Conservation (phyloP, 2,888 invertebrate genomes). For the Rhingia campestris region DNA sequence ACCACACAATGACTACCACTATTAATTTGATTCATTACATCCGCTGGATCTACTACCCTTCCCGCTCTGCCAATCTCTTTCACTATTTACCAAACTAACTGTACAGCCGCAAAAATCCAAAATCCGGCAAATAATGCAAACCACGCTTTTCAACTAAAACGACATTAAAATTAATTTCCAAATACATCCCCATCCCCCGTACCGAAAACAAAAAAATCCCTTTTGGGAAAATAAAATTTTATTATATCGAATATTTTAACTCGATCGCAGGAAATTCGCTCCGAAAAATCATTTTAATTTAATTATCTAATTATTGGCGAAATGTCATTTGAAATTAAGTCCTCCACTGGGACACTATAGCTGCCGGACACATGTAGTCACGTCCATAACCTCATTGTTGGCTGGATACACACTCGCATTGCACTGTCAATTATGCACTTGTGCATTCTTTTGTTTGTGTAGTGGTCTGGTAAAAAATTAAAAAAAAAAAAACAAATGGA, state of each 20-base stretch:
- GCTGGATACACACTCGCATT: neutral
- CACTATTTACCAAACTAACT: neutral
- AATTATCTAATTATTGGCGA: constrained; percentile 70
- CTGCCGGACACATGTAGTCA: neutral
- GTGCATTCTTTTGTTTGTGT: neutral
- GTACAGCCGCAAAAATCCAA: neutral
- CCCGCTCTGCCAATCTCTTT: neutral
- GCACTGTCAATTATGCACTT: constrained; percentile 1
- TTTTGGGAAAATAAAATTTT: constrained; percentile 57
- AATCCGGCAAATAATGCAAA: constrained; percentile 21
- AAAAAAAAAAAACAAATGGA: constrained; percentile 46
- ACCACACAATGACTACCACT: no score
- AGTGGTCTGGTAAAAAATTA: neutral
- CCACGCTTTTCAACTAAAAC: constrained; percentile 28
- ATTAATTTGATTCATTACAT: neutral
- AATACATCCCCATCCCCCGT: constrained; percentile 16
- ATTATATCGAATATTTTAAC: constrained; percentile 41
- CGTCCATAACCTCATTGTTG: constrained; percentile 36
- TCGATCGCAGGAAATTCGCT: constrained; percentile 24
- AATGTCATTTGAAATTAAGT: constrained; percentile 69
- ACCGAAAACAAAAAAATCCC: constrained; percentile 11
- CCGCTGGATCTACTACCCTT: neutral
- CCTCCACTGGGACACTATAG: constrained; percentile 24
- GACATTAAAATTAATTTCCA: constrained; percentile 58
- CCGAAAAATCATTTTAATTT: constrained; percentile 62